A percentile compares a stretch with the other conserved stretches of the same genome.
phyloP scores from a whole-genome alignment of 2,888 invertebrate genomes.

The Vanessa cardui region DNA sequence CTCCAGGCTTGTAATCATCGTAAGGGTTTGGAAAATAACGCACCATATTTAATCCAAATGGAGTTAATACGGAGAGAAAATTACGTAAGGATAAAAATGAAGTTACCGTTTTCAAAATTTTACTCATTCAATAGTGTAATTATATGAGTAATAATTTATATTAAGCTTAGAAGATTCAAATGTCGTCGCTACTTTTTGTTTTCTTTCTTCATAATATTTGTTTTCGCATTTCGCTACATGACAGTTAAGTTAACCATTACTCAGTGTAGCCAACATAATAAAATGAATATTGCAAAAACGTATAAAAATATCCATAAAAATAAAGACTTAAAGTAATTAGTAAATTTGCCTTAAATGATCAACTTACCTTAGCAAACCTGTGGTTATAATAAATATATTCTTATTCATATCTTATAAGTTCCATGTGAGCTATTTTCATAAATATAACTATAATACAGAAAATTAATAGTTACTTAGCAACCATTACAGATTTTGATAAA shows the following conservation, averaged over 20 bases:
- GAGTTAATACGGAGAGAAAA: conserved; percentile 43
- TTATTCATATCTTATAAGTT: too few relatives aligned
- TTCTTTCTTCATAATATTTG: conserved; percentile 10
- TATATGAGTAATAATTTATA: background rate
- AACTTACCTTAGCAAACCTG: too few relatives aligned
- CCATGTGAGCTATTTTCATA: conserved; percentile 21
- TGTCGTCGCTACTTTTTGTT: conserved; percentile 14
- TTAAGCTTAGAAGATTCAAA: background rate
- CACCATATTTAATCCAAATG: conserved; percentile 62
- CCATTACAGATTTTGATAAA: conserved; percentile 52
- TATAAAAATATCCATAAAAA: background rate
- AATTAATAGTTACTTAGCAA: conserved; percentile 59
- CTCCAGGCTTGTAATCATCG: conserved; percentile 57
- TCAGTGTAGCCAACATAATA: background rate
- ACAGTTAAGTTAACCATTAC: background rate
- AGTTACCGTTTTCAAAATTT: conserved; percentile 38
- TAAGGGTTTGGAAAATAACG: conserved; percentile 70
- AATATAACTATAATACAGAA: background rate
- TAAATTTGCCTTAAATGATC: too few relatives aligned
- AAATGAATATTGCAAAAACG: background rate
- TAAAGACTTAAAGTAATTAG: background rate
- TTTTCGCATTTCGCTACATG: background rate
- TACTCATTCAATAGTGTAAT: conserved; percentile 42
- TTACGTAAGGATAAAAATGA: conserved; percentile 34
- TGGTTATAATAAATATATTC: too few relatives aligned